Evolutionary conservation across 1,140 invertebrate species (phyloP).

Genomic region (Solenopsis fugax): DNA sequence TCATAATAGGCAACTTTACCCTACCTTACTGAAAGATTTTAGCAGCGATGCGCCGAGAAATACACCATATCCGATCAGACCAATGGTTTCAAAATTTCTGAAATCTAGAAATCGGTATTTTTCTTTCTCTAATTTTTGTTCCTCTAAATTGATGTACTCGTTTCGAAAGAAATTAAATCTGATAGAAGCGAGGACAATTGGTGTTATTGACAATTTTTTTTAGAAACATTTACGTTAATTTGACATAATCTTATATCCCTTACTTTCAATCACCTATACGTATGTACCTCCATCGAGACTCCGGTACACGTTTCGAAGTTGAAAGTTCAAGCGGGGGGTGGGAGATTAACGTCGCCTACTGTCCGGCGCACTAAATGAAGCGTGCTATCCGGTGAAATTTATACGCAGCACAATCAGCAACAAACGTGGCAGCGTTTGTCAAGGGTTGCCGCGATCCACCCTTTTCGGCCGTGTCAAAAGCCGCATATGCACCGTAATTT

Average conservation of each 20-base stretch:
- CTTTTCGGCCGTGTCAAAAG: constrained; percentile 53
- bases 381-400: constrained; percentile 54
- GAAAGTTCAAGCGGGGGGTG: constrained; percentile 44
- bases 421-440: constrained; percentile 26
- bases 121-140: too few species aligned
- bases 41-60: too few species aligned
- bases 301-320: neutral
- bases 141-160: too few species aligned
- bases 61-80: too few species aligned
- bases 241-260: neutral
- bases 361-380: constrained; percentile 54
- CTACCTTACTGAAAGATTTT: too few species aligned
- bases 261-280: neutral
- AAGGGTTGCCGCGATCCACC: constrained; percentile 49
- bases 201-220: too few species aligned
- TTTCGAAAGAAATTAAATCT: too few species aligned
- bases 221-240: too few species aligned
- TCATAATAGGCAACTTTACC: too few species aligned
- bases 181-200: too few species aligned
- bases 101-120: too few species aligned
- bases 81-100: too few species aligned
- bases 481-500: constrained; percentile 54
- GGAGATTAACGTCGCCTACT: constrained; percentile 36
- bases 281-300: neutral
- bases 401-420: constrained; percentile 34